These are phyloP conservation scores for Amazona guildingii DNA, from an alignment of 2,113 vertebrate genomes.

Conservation along the genomic window DNA sequence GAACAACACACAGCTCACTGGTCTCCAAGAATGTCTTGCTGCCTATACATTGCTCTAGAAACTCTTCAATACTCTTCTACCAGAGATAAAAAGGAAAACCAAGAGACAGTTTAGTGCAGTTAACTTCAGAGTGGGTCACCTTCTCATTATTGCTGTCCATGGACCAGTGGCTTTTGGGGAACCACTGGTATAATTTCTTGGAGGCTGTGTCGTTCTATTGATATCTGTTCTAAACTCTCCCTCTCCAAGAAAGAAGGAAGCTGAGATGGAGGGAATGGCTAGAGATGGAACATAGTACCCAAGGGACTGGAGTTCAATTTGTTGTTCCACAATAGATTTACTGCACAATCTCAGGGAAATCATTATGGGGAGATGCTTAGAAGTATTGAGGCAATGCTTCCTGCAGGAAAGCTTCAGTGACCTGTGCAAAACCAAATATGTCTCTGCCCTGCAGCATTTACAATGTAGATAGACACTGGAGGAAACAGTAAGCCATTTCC, in stretches of 20 bases:
- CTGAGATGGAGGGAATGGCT: background rate
- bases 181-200: background rate
- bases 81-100: background rate
- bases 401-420: background rate
- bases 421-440: background rate
- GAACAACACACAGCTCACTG: background rate
- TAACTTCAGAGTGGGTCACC: background rate
- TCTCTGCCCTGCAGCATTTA: background rate
- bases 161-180: background rate
- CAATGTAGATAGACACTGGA: background rate
- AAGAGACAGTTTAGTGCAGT: background rate
- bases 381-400: constrained; percentile 11
- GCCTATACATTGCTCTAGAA: background rate
- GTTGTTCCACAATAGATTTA: constrained; percentile 30
- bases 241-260: background rate
- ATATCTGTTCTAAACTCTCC: background rate
- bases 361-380: background rate
- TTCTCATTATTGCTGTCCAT: background rate
- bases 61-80: background rate
- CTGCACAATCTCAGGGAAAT: constrained; percentile 40
- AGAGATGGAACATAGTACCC: constrained; percentile 39
- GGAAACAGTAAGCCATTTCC: background rate
- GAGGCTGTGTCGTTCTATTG: background rate
- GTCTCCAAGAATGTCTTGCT: background rate
- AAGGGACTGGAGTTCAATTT: constrained; percentile 18